Evolutionary conservation across 2,797 vertebrate species (phyloP), one percentile per base, ranked within the genome.

Genomic region (Chelon auratus): DNA sequence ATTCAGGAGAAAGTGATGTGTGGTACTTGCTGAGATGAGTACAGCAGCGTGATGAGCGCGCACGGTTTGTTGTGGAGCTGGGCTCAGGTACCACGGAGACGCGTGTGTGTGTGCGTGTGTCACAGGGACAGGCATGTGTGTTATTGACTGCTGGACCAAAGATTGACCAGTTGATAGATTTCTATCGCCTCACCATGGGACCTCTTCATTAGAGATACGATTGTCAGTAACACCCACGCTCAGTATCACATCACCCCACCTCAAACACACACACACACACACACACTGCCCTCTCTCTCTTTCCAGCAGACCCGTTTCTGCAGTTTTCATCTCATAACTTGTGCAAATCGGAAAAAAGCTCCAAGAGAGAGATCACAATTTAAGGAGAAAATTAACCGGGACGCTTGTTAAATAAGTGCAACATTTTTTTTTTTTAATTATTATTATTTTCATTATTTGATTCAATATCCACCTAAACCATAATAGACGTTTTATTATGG

Each of bases 181-280:
- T 70, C 58, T 85, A 80, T 91, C 82, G 20, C 68, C 66, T 67
- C 81, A 84, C 82, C 80, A 72, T 61, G 88, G 88, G 82, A 90
- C 79, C 83, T 83, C 67, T 92, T 91, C 80, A 87, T 91, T 90
- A 86, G 55, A 84, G 84, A 72, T 59, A 51, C 63, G 71, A 80
- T 40, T 85, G 83, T 81, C 73, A 75, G 74, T 37, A 72, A 69
- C 84, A 83, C 76, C 52, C 65, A 52, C 70, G 64, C 39, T 8
- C 50, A 47, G 76, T 87, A 86, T 86, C 89, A 87, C 78, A 69
- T 85, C 81, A 78, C 80, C 54, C 61, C 2, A 61, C 17, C 36
- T 58, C 76, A 33, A 67, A 24, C 63, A 55, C 69, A n/a, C 77
- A 42, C 80, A 36, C 69, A 37, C 65, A 48, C 72, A 64, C 68